These are phyloP conservation scores for Oceanites oceanicus DNA, from an alignment of 2,113 vertebrate genomes.

Conservation along the genomic window DNA sequence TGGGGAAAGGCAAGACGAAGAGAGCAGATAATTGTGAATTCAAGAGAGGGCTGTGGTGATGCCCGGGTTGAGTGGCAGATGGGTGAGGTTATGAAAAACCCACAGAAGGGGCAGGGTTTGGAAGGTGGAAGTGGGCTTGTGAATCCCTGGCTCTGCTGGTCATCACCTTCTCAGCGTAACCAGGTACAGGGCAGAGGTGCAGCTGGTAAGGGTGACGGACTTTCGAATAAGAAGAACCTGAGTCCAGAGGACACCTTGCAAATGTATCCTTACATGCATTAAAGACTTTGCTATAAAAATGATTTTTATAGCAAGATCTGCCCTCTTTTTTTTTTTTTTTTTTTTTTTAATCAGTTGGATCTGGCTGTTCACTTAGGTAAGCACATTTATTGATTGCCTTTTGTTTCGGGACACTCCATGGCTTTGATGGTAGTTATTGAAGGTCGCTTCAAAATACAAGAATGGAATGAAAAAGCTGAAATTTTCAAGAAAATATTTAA, in stretches of 20 bases:
- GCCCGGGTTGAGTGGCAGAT: accelerated
- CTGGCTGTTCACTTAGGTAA: not conserved
- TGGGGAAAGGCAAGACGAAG: not conserved
- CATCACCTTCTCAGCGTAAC: not conserved
- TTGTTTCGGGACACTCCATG: accelerated
- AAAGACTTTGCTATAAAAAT: not conserved
- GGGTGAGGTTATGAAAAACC: not conserved
- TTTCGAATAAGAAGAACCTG: not conserved
- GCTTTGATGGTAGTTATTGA: not conserved
- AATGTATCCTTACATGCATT: not conserved
- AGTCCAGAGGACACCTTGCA: not conserved
- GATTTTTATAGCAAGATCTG: not conserved
- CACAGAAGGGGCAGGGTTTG: not conserved
- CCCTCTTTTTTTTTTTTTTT: not conserved
- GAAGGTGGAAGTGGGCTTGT: not conserved
- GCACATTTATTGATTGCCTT: not conserved
- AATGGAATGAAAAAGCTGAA: not conserved
- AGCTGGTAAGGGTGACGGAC: not conserved
- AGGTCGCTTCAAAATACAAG: not conserved
- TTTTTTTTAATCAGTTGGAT: not conserved
- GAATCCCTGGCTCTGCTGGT: not conserved
- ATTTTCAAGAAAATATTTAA: not conserved
- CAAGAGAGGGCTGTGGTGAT: not conserved
- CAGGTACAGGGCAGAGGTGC: not conserved
- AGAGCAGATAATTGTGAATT: not conserved